phyloP scores from a whole-genome alignment of 2,113 vertebrate species.

The Sitta europaea region DNA sequence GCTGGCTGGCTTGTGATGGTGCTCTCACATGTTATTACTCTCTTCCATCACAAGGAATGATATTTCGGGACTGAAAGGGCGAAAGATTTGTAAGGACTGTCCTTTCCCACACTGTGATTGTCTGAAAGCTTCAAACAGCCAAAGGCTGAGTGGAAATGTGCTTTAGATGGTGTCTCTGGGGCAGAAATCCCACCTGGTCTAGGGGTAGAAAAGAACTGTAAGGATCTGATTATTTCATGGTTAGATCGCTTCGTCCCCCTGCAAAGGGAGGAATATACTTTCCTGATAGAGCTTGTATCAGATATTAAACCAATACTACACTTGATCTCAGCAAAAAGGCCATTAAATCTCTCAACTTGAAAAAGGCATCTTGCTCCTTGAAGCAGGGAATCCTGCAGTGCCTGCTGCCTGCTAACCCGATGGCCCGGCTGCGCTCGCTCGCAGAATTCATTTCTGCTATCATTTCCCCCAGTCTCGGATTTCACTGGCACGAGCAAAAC shows the following conservation, averaged over 20 bases:
- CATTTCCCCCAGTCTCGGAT: background rate
- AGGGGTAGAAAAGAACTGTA: background rate
- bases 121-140: constrained; percentile 45
- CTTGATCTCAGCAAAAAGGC: constrained; percentile 46
- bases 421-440: background rate
- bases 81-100: constrained; percentile 15
- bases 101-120: constrained; percentile 38
- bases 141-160: constrained; percentile 10
- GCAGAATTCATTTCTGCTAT: background rate
- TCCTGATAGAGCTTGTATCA: background rate
- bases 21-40: constrained; percentile 8
- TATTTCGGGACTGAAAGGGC: constrained; percentile 46
- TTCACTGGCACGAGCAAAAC: background rate
- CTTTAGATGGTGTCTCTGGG: constrained; percentile 9
- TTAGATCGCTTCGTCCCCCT: background rate
- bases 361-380: constrained; percentile 30
- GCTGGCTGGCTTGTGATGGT: background rate
- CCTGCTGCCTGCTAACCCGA: constrained; percentile 14
- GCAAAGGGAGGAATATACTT: background rate
- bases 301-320: background rate
- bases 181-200: constrained; percentile 34
- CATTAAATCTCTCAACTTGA: constrained; percentile 46
- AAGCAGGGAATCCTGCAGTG: constrained; percentile 15
- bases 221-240: background rate
- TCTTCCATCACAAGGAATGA: constrained; percentile 40